Percentiles rank a stretch among this genome's conserved stretches.
phyloP scores from a whole-genome alignment of 2,797 vertebrate genomes.

The Caiman crocodilus region DNA sequence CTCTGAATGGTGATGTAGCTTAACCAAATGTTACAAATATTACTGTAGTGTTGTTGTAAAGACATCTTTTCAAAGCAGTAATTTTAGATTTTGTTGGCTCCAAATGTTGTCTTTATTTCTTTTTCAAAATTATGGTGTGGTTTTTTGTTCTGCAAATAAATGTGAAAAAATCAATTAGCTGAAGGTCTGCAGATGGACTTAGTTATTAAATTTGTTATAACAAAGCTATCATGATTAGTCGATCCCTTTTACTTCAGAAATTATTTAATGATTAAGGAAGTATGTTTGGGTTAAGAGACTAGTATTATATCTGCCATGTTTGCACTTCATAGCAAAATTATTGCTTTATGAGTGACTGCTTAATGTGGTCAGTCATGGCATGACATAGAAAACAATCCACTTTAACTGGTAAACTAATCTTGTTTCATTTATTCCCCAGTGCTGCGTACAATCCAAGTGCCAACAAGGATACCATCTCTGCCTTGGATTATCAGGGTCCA shows the following conservation, averaged over 20 bases:
- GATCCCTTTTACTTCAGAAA: not conserved
- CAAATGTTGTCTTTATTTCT: not conserved
- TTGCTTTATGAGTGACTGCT: not conserved
- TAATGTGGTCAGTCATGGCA: not conserved
- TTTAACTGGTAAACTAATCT: constrained; percentile 5
- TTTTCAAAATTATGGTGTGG: not conserved
- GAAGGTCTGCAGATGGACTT: not conserved
- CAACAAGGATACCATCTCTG: constrained; percentile 79
- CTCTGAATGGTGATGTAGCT: not conserved
- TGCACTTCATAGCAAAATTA: not conserved
- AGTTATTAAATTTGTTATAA: not conserved
- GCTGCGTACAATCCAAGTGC: constrained; percentile 80
- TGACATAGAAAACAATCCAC: not conserved
- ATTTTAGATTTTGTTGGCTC: not conserved
- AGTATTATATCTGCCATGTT: not conserved
- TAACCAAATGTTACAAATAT: not conserved
- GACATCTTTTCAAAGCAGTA: not conserved
- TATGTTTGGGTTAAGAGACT: not conserved
- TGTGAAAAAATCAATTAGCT: not conserved
- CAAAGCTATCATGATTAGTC: not conserved
- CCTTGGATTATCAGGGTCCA: constrained; percentile 84
- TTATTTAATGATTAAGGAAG: not conserved
- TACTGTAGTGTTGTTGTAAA: not conserved
- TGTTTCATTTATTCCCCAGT: constrained; percentile 52
- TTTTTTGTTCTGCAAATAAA: not conserved